These are phyloP conservation scores for Phyllostomus discolor DNA, from an alignment of 2,113 vertebrate genomes.

Conservation along the genomic window DNA sequence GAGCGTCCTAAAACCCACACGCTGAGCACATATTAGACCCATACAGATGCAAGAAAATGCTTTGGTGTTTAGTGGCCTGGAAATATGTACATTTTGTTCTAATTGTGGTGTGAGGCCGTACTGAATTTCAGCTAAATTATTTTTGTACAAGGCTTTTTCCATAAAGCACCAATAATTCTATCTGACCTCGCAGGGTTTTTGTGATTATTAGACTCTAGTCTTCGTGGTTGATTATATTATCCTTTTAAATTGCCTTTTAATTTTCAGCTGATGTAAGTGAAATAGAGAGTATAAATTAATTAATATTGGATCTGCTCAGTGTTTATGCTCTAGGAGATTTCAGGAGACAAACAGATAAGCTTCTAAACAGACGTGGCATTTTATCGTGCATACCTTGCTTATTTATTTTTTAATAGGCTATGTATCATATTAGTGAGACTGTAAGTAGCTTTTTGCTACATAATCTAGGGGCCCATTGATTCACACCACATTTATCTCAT, in stretches of 20 bases:
- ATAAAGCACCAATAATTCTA: neutral
- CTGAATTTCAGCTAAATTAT: constrained; percentile 18
- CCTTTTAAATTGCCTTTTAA: constrained; percentile 60
- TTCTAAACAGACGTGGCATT: constrained; percentile 44
- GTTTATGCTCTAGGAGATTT: constrained; percentile 66
- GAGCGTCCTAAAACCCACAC: neutral
- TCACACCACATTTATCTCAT: neutral
- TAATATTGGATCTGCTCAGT: constrained; percentile 55
- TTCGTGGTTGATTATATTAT: constrained; percentile 61
- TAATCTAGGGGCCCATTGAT: neutral
- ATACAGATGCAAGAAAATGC: neutral
- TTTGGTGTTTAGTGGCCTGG: neutral
- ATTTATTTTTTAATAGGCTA: constrained; percentile 15
- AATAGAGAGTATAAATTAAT: constrained; percentile 65
- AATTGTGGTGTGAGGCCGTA: neutral
- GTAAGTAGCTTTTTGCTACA: neutral
- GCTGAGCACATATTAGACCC: neutral
- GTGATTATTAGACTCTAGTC: constrained; percentile 44
- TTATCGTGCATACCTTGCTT: constrained; percentile 35
- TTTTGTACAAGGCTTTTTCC: constrained; percentile 25
- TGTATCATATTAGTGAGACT: neutral
- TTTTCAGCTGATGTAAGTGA: constrained; percentile 63
- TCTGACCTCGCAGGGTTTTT: neutral
- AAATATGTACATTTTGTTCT: constrained; percentile 8
- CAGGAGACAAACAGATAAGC: constrained; percentile 31